Evolutionary conservation across 2,888 invertebrate genomes (phyloP).

Genomic region (Cerceris rybyensis): DNA sequence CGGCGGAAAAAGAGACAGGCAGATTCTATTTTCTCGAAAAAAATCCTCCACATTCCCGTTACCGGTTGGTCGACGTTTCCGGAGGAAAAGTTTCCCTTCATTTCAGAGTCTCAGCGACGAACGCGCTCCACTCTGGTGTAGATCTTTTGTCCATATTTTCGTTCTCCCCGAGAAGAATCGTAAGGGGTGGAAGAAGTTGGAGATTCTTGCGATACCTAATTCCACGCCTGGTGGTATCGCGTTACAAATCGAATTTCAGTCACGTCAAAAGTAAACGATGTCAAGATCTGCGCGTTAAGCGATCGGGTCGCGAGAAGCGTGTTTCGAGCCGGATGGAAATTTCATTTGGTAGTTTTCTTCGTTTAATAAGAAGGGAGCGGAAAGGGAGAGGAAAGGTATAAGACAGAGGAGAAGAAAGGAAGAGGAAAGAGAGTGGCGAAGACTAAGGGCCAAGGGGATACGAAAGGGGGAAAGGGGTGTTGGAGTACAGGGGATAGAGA

Average conservation of each 20-base stretch:
- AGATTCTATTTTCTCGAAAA: no score
- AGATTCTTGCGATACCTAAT: not conserved
- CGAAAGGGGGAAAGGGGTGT: not conserved
- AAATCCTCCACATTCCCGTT: no score
- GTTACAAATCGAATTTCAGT: slow-evolving; percentile 60
- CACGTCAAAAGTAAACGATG: slow-evolving; percentile 62
- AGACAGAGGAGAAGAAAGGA: not conserved
- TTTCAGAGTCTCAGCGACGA: no score
- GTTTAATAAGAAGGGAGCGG: slow-evolving; percentile 65
- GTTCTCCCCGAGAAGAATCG: no score
- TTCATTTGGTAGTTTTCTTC: slow-evolving; percentile 69
- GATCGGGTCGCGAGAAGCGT: slow-evolving; percentile 49
- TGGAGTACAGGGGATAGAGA: slow-evolving; percentile 39
- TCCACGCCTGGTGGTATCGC: slow-evolving; percentile 28
- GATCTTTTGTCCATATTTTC: no score
- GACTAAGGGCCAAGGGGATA: not conserved
- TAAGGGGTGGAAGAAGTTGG: no score
- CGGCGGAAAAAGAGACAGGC: no score
- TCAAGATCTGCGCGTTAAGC: slow-evolving; percentile 52
- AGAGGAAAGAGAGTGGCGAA: not conserved
- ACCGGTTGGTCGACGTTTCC: no score
- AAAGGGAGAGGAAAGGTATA: slow-evolving; percentile 12
- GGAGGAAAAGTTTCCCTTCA: no score
- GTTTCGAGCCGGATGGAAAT: slow-evolving; percentile 68
- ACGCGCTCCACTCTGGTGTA: no score